phyloP scores from a whole-genome alignment of 2,113 vertebrate species.

The Hepsetus odoe region DNA sequence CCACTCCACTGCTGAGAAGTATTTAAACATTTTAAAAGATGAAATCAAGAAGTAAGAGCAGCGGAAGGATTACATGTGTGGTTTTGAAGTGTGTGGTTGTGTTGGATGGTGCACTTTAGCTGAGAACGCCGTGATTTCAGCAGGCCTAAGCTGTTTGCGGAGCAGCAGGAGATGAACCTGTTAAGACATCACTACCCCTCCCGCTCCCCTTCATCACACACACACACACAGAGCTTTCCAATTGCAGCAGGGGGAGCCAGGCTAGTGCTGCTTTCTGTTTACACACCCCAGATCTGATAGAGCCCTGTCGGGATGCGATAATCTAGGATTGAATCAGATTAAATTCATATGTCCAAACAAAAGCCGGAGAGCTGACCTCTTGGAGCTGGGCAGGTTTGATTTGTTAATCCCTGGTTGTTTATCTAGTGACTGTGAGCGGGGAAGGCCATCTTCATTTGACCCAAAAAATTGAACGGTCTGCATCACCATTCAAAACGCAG shows the following conservation, averaged over 20 bases:
- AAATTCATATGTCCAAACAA: conserved; percentile 32
- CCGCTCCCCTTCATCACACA: not conserved
- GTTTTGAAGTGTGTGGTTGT: not conserved
- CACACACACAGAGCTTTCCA: not conserved
- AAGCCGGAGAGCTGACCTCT: conserved; percentile 16
- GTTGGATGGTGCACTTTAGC: not conserved
- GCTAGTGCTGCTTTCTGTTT: conserved; percentile 12
- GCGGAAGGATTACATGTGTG: not conserved
- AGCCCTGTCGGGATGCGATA: conserved; percentile 26
- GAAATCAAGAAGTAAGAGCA: not conserved
- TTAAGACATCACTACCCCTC: not conserved
- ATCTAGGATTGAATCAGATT: conserved; percentile 48
- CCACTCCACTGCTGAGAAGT: not conserved
- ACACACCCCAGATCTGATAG: conserved; percentile 38
- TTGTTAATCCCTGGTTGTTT: conserved; percentile 13
- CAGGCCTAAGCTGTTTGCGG: not conserved
- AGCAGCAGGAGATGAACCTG: conserved; percentile 1
- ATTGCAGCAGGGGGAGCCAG: not conserved
- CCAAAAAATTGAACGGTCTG: not conserved
- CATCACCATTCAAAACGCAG: not conserved
- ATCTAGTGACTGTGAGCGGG: not conserved
- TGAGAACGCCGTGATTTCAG: not conserved
- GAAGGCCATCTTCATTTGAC: not conserved
- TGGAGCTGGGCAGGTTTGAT: conserved; percentile 27
- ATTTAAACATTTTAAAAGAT: not conserved